Conservation (phyloP, 2,888 invertebrate genomes). For the Xanthorhoe designata region DNA sequence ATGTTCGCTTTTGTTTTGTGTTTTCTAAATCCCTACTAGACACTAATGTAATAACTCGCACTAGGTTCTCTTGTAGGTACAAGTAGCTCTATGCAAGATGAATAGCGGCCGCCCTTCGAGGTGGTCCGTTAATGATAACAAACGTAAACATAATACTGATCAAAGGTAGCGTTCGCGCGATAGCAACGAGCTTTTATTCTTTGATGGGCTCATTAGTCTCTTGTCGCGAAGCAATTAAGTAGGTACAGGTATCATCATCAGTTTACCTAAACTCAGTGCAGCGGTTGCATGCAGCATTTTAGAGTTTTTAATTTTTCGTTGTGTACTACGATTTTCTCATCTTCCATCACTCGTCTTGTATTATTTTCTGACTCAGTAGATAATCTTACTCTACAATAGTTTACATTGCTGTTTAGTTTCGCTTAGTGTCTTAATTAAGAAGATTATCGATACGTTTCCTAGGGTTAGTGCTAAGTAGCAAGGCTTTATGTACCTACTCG, state of each 20-base stretch:
- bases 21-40: not conserved
- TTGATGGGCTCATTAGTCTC: conserved; percentile 12
- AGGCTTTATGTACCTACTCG: too few relatives aligned
- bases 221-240: conserved; percentile 17
- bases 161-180: conserved; percentile 31
- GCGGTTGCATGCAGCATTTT: too few relatives aligned
- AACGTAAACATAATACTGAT: conserved; percentile 31
- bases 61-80: not conserved
- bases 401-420: too few relatives aligned
- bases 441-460: too few relatives aligned
- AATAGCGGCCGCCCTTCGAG: conserved; percentile 50
- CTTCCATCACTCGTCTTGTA: too few relatives aligned
- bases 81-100: conserved; percentile 36
- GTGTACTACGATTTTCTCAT: too few relatives aligned
- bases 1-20: not conserved
- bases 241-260: not conserved
- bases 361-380: too few relatives aligned
- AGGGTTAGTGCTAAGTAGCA: too few relatives aligned
- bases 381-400: too few relatives aligned
- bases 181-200: conserved; percentile 14
- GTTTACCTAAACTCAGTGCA: not conserved
- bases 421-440: too few relatives aligned
- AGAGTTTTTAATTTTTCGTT: too few relatives aligned
- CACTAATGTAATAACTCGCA: not conserved
- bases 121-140: conserved; percentile 52